Base-by-base conservation (phyloP, 2,113 vertebrate genomes). In the Labeo catla region DNA sequence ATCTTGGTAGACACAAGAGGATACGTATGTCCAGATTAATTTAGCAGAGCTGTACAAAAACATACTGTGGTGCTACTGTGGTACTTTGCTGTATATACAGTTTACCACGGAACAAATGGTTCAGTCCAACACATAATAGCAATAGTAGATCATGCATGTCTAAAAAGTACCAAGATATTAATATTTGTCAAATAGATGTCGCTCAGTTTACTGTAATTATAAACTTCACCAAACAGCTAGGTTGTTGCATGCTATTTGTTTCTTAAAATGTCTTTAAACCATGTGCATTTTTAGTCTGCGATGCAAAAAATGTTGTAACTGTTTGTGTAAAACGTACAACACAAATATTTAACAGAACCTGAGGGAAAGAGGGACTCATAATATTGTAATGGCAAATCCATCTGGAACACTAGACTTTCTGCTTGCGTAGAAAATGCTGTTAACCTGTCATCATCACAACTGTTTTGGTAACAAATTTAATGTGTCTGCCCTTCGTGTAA, bases 281-380 rank as follows among this genome's bases (percentile, higher is more conserved):
- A 23, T 13, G 5, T 45, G 39, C 3, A 1, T 21, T 76, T 50
- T n/a, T 76, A 45, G 54, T 28, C 54, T 80, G 57, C 1, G 8
- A 63, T 47, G 39, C 4, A 23, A n/a, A 63, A 61, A 63, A 63
- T 80, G 21, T 43, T n/a, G 28, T 12, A 63, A 61, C 54, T 15
- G 36, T 45, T 78, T 78, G 15, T 78, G 52, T 78, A 78, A 78
- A 39, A 57, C 43, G 21, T 61, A 43, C 59, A 21, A 61, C 19
- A 39, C 54, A 80, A 43, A 80, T 79, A 59, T 79, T 61, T n/a
- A 43, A 57, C 28, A 39, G 28, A 59, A 21, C 36, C 49, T 77
- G 49, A 21, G 34, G 34, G 52, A 6, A 57, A 78, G 52, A 4
- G 21, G 4, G 10, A 47, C 57, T 80, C 77, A 13, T 23, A 80